These are phyloP conservation scores for Dermatemys mawii DNA, from an alignment of 2,113 vertebrate species.

Conservation along the genomic window DNA sequence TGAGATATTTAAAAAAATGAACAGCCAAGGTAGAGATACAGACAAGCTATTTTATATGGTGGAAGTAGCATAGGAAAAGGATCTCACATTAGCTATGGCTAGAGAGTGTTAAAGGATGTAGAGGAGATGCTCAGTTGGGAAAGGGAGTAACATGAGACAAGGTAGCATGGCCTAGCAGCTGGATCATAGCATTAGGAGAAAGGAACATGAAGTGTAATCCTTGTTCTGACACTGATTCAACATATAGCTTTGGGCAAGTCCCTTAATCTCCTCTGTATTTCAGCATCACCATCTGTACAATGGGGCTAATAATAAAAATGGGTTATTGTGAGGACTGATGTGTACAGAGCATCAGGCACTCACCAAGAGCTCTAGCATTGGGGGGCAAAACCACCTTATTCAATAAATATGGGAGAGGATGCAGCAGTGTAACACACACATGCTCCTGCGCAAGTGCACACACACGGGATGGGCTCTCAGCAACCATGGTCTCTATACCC, in stretches of 20 bases:
- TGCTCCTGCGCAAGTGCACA: too few species aligned
- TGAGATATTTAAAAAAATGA: constrained; percentile 59
- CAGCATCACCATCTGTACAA: neutral
- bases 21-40: constrained; percentile 50
- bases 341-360: neutral
- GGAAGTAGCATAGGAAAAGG: constrained; percentile 24
- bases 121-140: neutral
- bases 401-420: too few species aligned
- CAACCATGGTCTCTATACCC: neutral
- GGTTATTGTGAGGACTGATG: neutral
- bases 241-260: neutral
- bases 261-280: neutral
- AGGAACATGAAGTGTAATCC: neutral
- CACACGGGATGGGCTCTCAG: too few species aligned
- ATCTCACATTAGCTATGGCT: constrained; percentile 12
- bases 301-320: neutral
- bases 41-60: constrained; percentile 27
- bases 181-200: neutral
- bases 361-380: too few species aligned
- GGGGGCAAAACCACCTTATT: too few species aligned
- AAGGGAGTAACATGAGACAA: neutral
- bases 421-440: too few species aligned
- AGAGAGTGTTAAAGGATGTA: constrained; percentile 1
- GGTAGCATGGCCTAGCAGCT: neutral
- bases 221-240: neutral